Conservation (phyloP, 2,797 vertebrate species). For the Sternotherus odoratus region DNA sequence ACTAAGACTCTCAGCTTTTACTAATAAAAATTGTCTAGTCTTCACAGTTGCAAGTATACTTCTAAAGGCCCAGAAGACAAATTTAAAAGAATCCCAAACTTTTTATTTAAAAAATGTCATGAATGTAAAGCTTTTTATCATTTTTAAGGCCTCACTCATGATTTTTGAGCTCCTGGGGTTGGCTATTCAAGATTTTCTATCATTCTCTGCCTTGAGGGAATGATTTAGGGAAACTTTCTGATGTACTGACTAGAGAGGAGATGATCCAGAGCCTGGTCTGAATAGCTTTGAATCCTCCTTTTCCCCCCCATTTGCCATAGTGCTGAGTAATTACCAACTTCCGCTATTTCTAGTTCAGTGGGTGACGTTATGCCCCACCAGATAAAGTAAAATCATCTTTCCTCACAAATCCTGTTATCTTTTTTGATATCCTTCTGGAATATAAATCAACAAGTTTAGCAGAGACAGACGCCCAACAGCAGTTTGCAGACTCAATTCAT, state of each 20-base stretch:
- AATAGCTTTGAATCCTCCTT: conserved; percentile 20
- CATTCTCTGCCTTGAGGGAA: conserved; percentile 28
- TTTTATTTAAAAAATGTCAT: not conserved
- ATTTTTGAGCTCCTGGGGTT: not conserved
- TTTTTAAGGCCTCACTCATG: not conserved
- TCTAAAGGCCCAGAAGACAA: not conserved
- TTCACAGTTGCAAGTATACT: not conserved
- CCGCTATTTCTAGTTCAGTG: not conserved
- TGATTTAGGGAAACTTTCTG: conserved; percentile 34
- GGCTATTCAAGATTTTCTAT: not conserved
- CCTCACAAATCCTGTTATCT: conserved; percentile 71
- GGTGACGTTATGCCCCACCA: conserved; percentile 33
- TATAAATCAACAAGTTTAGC: conserved; percentile 66
- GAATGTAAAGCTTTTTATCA: conserved; percentile 34
- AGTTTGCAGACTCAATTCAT: conserved; percentile 35
- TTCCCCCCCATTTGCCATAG: conserved; percentile 42
- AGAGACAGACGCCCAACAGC: conserved; percentile 2
- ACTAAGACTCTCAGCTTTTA: not conserved
- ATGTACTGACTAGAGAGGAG: conserved; percentile 37
- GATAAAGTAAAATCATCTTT: conserved; percentile 70
- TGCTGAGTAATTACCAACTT: conserved; percentile 49
- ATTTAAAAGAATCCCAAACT: not conserved
- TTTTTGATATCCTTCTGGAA: conserved; percentile 39
- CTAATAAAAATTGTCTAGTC: not conserved
- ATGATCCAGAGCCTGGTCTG: not conserved